A percentile compares a stretch with the other conserved stretches of the same genome.
These are phyloP conservation scores for Acrocephalus scirpaceus DNA, from an alignment of 2,797 vertebrate genomes.

Conservation along the genomic window DNA sequence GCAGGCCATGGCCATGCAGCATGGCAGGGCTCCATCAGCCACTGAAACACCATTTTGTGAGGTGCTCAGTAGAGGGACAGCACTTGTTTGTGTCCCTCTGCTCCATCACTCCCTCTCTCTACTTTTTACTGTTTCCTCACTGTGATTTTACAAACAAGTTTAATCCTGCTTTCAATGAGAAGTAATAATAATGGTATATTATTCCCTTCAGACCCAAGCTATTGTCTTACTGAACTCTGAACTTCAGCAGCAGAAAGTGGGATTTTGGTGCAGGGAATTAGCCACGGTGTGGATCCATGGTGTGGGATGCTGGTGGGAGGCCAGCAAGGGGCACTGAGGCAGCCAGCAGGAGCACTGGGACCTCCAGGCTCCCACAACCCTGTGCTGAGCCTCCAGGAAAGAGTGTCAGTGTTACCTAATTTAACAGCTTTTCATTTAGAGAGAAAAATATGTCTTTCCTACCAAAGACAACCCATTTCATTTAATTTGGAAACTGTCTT, in stretches of 20 bases:
- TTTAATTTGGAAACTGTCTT: constrained; percentile 15
- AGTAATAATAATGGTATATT: background rate
- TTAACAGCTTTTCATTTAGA: constrained; percentile 24
- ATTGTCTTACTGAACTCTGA: constrained; percentile 19
- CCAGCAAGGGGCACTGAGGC: background rate
- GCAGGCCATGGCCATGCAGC: background rate
- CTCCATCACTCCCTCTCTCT: background rate
- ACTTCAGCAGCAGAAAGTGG: constrained; percentile 11
- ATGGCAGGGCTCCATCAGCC: background rate
- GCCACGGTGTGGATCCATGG: background rate
- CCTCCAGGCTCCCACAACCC: background rate
- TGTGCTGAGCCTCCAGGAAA: constrained; percentile 26
- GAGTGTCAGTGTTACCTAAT: background rate
- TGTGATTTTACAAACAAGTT: background rate
- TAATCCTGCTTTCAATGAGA: background rate
- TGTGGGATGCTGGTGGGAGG: background rate
- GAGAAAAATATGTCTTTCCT: constrained; percentile 22
- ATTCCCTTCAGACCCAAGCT: constrained; percentile 7
- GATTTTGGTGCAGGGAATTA: background rate
- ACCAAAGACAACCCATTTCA: background rate
- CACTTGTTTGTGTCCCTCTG: background rate
- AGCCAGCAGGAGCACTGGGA: background rate
- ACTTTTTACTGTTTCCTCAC: background rate
- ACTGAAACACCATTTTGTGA: background rate
- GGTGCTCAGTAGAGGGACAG: background rate